Evolutionary conservation across 2,888 invertebrate species (phyloP), one percentile per base, ranked within the genome.

Genomic region (Stomorhina lunata): DNA sequence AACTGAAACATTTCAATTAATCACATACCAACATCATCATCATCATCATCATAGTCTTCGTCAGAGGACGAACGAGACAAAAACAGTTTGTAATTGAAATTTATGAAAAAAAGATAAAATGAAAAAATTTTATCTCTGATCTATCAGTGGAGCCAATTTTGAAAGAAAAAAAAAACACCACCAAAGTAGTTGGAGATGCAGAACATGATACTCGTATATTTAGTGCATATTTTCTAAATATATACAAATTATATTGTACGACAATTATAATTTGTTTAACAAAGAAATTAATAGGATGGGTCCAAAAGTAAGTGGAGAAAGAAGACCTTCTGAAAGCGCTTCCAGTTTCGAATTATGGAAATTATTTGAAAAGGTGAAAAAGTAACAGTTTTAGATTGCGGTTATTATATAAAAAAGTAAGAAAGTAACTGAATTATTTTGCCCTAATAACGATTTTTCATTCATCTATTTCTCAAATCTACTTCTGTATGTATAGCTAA

Each of bases 1-100:
- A 72, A 55, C 59, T 57, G 59, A 61, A 59, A 77, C 81, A 77
- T 81, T 81, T 81, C 77, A 81, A 82, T 82, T 79, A 82, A 82
- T 82, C 78, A 69, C 40, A 53, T 78, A 45, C 22, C 53, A 61
- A 37, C 78, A 77, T 43, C 66, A 55, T 50, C 71, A 45, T 10
- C 12, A 59, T 27, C n/a, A 34, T 57, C 40, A 57, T 22, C 59
- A 43, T 17, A 6, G 45, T 27, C 45, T 10, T 22, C 25, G 40
- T 48, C 43, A 15, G 3, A 78, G 69, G 6, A 10, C 80, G 80
- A 25, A 59, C 65, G 76, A 53, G 76, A 69, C 59, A 80, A 68
- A 50, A 53, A 37, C 40, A 66, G n/a, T n/a, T 65, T 79, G 59
- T 43, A 68, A 80, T 80, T 73, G 61, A 80, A 61, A 72, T 72